phyloP scores from a whole-genome alignment of 2,888 invertebrate species.

The Chaetogeoica ovagalla region DNA sequence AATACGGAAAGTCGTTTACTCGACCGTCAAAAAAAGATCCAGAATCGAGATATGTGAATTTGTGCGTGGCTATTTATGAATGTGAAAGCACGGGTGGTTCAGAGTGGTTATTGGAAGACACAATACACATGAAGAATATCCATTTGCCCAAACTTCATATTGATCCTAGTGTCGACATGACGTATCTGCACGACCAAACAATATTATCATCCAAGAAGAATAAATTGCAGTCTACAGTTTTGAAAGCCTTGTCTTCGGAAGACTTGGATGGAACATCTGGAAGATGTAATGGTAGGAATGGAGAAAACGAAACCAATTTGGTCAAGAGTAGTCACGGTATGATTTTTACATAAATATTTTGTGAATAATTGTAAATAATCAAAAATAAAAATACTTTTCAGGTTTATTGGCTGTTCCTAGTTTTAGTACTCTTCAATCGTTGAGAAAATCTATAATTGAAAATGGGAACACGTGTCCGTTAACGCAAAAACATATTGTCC shows the following conservation, averaged over 20 bases:
- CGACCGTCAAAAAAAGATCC: slow-evolving; percentile 75
- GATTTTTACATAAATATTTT: slow-evolving; percentile 17
- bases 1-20: slow-evolving; percentile 87
- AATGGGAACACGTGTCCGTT: slow-evolving; percentile 89
- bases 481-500: slow-evolving; percentile 90
- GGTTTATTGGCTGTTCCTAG: slow-evolving; percentile 84
- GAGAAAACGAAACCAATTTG: slow-evolving; percentile 57
- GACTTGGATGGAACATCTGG: slow-evolving; percentile 64
- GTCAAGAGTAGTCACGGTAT: slow-evolving; percentile 57
- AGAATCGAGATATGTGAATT: slow-evolving; percentile 81
- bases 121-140: slow-evolving; percentile 90
- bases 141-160: slow-evolving; percentile 77
- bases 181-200: slow-evolving; percentile 78
- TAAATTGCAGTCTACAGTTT: slow-evolving; percentile 72
- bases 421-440: slow-evolving; percentile 84
- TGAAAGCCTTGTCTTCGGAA: slow-evolving; percentile 80
- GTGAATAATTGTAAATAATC: background rate
- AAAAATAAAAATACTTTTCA: slow-evolving; percentile 51
- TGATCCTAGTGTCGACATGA: slow-evolving; percentile 80
- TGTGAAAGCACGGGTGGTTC: slow-evolving; percentile 96
- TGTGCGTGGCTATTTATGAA: slow-evolving; percentile 95
- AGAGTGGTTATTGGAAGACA: slow-evolving; percentile 91
- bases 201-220: slow-evolving; percentile 78
- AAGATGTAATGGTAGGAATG: slow-evolving; percentile 61
- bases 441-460: slow-evolving; percentile 85